Evolutionary conservation across 2,797 vertebrate species (phyloP), one percentile per base, ranked within the genome.

Genomic region (Platalea minor): DNA sequence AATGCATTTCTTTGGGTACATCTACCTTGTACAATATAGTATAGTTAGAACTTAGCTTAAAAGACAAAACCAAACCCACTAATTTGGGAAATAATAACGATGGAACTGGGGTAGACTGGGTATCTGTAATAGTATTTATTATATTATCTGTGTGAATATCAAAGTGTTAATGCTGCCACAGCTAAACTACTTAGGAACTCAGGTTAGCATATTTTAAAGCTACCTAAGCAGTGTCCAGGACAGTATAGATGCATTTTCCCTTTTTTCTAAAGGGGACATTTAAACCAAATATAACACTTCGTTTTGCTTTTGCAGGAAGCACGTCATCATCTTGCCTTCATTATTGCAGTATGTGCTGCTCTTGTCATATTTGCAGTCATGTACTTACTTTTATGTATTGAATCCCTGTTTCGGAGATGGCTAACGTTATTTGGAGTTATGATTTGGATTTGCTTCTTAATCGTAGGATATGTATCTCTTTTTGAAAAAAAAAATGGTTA

Each of bases 361-460:
- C 97, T 99, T 50, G 97, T 91, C 12, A 95, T 99, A 95, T 99
- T 99, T 89, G 96, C 98, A 57, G 96, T 95, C 10, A 98, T 99
- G 88, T 99, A 98, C 29, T 67, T 98, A 65, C 98, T 99, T 97
- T 98, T 99, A 54, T 99, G 98, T 15, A 96, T 98, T 0, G 99
- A 99, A 67, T 98, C 98, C 23, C 97, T 99, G 2, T 98, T 98
- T 17, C 98, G 98, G 88, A 98, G 98, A 74, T 99, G 99, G 98
- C 98, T 99, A 29, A 96, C 79, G 5, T 89, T 98, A 19, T 98
- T 99, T 57, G 99, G 99, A 6, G 91, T 99, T 48, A 92, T 98
- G 24, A 98, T 99, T 68, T 99, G 99, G 99, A 95, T 97, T 97
- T 99, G 99, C 82, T 98, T 99, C 87, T 91, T 99, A 96, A 97